Percentiles rank a stretch among this genome's conserved stretches.
These are phyloP conservation scores for Sphaeramia orbicularis DNA, from an alignment of 2,797 vertebrate genomes.

Conservation along the genomic window DNA sequence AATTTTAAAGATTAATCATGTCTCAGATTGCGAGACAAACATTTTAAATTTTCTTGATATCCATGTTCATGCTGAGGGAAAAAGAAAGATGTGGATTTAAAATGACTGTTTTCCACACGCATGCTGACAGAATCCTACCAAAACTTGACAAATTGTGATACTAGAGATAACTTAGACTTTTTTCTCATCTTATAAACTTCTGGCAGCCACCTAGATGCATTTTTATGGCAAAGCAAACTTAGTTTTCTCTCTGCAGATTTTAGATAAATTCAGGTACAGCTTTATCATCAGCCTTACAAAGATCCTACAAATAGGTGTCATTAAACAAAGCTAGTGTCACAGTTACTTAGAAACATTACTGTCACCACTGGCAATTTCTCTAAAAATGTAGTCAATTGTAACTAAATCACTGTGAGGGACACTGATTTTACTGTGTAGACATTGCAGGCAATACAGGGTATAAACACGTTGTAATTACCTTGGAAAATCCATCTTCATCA, in stretches of 20 bases:
- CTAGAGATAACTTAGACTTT: too few relatives aligned
- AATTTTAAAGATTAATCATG: neutral
- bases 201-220: neutral
- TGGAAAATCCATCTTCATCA: slow-evolving; percentile 91
- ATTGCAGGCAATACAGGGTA: neutral
- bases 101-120: neutral
- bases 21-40: neutral
- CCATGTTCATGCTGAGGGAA: too few relatives aligned
- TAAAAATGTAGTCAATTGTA: neutral
- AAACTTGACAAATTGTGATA: too few relatives aligned
- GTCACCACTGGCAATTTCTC: neutral
- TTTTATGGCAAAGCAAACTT: too few relatives aligned
- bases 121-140: neutral
- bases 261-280: neutral
- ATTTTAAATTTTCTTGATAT: too few relatives aligned
- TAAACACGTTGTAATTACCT: slow-evolving; percentile 83
- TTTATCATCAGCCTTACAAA: neutral
- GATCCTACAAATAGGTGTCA: neutral
- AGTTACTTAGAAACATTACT: neutral
- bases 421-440: neutral
- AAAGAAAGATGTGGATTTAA: neutral
- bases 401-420: neutral
- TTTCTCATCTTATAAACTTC: neutral
- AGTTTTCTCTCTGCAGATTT: neutral
- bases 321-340: neutral